These are phyloP conservation scores for Troilus luridus DNA, from an alignment of 2,888 invertebrate genomes.

Conservation along the genomic window DNA sequence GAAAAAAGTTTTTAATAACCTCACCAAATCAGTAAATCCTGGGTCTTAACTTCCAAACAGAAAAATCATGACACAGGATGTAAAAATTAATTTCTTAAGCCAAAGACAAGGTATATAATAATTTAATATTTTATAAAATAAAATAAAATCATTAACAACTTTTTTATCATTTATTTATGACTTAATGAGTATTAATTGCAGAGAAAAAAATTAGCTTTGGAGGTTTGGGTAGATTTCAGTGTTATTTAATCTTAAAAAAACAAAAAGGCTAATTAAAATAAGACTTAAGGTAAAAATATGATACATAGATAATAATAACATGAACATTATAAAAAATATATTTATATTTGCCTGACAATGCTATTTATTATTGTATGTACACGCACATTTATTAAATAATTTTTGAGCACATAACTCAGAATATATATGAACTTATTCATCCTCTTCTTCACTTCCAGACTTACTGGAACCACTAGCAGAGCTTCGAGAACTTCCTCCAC, in stretches of 20 bases:
- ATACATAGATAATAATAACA: slow-evolving; percentile 4
- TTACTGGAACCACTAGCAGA: slow-evolving; percentile 61
- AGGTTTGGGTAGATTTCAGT: background rate
- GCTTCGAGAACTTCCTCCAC: slow-evolving; percentile 59
- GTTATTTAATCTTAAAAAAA: background rate
- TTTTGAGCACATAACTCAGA: slow-evolving; percentile 22
- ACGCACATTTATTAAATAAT: slow-evolving; percentile 18
- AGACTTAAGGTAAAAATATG: background rate
- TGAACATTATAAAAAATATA: slow-evolving; percentile 46
- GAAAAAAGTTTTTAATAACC: no score
- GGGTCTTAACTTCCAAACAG: no score
- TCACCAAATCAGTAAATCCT: no score
- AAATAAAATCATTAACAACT: no score
- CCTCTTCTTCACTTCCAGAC: slow-evolving; percentile 62
- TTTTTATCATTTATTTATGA: background rate
- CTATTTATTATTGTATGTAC: slow-evolving; percentile 39
- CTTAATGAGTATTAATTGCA: background rate
- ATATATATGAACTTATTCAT: background rate
- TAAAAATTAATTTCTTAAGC: no score
- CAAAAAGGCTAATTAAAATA: background rate
- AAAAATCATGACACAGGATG: no score
- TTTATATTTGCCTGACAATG: slow-evolving; percentile 31
- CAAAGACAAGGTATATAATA: no score
- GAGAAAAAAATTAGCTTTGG: background rate
- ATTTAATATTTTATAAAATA: no score